Base-by-base conservation (phyloP, 2,888 invertebrate species). In the Oscheius sp. region DNA sequence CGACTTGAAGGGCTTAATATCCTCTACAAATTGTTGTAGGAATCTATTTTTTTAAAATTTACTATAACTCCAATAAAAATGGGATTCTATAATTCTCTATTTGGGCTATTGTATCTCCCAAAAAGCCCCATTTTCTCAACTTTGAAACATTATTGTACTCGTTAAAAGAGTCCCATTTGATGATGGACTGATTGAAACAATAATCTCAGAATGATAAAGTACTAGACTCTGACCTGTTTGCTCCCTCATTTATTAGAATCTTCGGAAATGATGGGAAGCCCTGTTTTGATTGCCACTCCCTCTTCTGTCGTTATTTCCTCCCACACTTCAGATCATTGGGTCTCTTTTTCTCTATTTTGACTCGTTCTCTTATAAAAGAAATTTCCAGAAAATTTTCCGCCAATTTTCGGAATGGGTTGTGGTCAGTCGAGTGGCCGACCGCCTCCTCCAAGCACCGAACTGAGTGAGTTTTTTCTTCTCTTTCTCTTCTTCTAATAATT, bases 341-440 rank as follows among this genome's bases (percentile, higher is more conserved):
- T 45, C 31, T 25, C 45, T 29, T 42, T 20, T n/a, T 53, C 15
- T 25, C 53, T 53, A 25, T 34, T 42, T 42, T 8, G 3, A 4
- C 42, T 42, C 42, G 8, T 12, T 37, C 37, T 37, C 37, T 37
- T 37, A 46, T 20, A 25, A 23, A 17, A 2, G 3, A 8, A 17
- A 46, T 50, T 50, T 61, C 17, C 61, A 61, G 45, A 55, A 12
- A 25, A 55, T n/a, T 61, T n/a, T 15, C 45, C 15, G 12, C 10
- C 57, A 15, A 17, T 6, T 34, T 20, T 33, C 33, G 17, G 20
- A 25, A 80, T 80, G 80, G 80, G 80, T 65, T 80, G 80, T 61
- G 80, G 80, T 52, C 78, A 78, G 52, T 80, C 80, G 42, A 76
- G 72, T 58, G 71, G 71, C 37, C 72, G 78, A 42, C 73, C 67